Evolutionary conservation across 2,888 invertebrate genomes (phyloP), one percentile per base, ranked within the genome.

Genomic region (Crocallis elinguaria): DNA sequence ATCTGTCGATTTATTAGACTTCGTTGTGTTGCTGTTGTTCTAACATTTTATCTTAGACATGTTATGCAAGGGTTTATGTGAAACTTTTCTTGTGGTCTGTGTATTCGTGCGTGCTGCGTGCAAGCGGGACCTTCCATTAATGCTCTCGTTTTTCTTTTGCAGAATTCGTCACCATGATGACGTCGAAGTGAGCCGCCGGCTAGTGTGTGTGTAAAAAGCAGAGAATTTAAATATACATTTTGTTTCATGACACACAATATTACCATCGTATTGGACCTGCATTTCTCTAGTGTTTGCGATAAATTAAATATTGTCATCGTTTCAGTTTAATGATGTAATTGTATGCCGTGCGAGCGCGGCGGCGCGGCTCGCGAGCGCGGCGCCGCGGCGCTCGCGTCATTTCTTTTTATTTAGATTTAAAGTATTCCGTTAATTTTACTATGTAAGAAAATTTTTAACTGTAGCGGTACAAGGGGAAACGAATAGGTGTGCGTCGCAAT

Each of bases 161-260:
- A 97, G 97, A 98, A 95, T 98, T 98, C 94, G 97, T 98, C 95
- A 98, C 97, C 94, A 98, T 98, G 98, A 98, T 98, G 98, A 98
- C 98, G 94, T 98, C 98, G 95, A 98, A 98, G 96, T 98, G 97
- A 98, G 94, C 94, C 93, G 93, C 93, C 94, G 94, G 93, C 93
- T 86, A 90, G 90, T 88, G 90, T 89, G 92, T 91, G 91, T 92
- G 90, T 92, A 88, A 84, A 89, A 90, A 91, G 88, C 90, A 88
- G 92, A 93, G 92, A 91, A 91, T 91, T 92, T 90, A 92, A 92
- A 93, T 92, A 92, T 93, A 93, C 93, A 89, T 93, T 92, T 91
- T 91, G 88, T 91, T 92, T 92, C 90, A 92, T 89, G 92, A 92
- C 92, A 92, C 92, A 92, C 92, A 92, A 90, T 90, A 92, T 89